These are phyloP conservation scores for Lateolabrax maculatus DNA, from an alignment of 2,797 vertebrate species.

Conservation along the genomic window DNA sequence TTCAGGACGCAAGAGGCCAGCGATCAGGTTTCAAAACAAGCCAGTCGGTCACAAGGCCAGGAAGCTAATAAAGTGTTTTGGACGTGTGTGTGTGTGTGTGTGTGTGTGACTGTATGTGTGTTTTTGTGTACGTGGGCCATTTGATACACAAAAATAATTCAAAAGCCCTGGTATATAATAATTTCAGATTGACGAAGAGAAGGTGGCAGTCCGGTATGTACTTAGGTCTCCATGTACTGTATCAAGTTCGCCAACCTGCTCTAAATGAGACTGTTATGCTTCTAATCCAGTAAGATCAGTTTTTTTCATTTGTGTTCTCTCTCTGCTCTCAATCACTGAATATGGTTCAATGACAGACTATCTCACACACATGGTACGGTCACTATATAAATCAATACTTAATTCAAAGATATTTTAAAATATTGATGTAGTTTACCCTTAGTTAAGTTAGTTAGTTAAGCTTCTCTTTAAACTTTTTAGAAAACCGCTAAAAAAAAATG, in stretches of 20 bases:
- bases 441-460: too few species aligned
- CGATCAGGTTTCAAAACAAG: slow-evolving; percentile 79
- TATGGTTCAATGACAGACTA: not conserved
- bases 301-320: not conserved
- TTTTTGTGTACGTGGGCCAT: slow-evolving; percentile 22
- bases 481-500: not conserved
- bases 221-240: slow-evolving; percentile 13
- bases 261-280: not conserved
- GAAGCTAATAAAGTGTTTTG: not conserved
- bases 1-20: slow-evolving; percentile 26
- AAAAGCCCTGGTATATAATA: slow-evolving; percentile 39
- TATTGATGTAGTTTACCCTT: too few species aligned
- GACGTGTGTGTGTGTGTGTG: not conserved
- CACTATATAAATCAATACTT: too few species aligned
- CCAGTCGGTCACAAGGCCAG: slow-evolving; percentile 53
- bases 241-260: not conserved
- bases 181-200: slow-evolving; percentile 27
- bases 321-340: not conserved
- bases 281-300: not conserved
- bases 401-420: too few species aligned
- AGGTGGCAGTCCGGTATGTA: not conserved
- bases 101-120: not conserved
- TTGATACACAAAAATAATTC: slow-evolving; percentile 23
- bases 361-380: too few species aligned
- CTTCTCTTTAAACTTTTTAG: too few species aligned